phyloP scores from a whole-genome alignment of 2,888 invertebrate species.

The Ophonus ardosiacus region DNA sequence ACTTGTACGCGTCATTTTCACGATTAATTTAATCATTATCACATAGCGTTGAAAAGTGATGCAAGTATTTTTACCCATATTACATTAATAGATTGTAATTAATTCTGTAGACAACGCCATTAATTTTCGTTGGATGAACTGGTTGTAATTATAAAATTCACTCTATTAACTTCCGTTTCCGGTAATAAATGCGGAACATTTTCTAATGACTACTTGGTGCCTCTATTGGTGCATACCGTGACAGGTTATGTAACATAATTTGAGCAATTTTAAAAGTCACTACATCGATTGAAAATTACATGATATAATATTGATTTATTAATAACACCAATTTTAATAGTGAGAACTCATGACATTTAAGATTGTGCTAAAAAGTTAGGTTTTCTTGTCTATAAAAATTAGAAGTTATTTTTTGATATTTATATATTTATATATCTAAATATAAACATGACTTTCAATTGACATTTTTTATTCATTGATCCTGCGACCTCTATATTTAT shows the following conservation, averaged over 20 bases:
- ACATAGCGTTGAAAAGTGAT: not conserved
- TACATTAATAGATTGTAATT: not conserved
- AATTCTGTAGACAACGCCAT: not conserved
- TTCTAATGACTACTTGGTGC: conserved; percentile 1
- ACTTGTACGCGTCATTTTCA: too few relatives aligned
- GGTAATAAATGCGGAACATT: conserved; percentile 16
- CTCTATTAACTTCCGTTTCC: conserved; percentile 30
- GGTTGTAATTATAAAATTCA: conserved; percentile 29
- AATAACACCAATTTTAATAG: not conserved
- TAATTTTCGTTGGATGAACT: conserved; percentile 13
- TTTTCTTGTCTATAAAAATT: too few relatives aligned
- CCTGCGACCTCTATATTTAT: conserved; percentile 4
- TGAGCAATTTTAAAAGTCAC: not conserved
- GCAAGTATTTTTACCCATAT: not conserved
- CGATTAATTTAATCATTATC: too few relatives aligned
- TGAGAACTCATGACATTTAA: not conserved
- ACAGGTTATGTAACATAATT: conserved; percentile 13
- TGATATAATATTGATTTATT: not conserved
- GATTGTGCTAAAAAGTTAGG: not conserved
- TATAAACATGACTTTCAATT: conserved; percentile 7
- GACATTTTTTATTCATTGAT: not conserved
- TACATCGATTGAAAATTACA: not conserved
- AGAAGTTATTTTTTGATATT: not conserved
- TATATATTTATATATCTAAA: not conserved
- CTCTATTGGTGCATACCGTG: not conserved